Conservation (phyloP, 2,888 invertebrate genomes). For the Drosophila pegasa region DNA sequence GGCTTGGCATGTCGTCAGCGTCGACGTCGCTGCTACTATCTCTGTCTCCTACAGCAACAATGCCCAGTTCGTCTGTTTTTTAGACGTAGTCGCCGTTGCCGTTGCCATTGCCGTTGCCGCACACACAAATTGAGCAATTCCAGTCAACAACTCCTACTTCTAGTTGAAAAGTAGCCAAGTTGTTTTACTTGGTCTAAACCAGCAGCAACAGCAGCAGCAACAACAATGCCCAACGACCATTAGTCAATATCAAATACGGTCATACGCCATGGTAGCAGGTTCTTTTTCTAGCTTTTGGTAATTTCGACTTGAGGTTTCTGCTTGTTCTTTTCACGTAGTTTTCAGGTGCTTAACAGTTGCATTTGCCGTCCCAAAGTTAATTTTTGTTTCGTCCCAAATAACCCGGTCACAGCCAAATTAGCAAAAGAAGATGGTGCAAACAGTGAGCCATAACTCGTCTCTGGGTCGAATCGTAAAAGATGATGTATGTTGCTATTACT, state of each 20-base stretch:
- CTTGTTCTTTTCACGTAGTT: conserved; percentile 19
- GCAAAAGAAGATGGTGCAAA: neutral
- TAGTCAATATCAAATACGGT: conserved; percentile 78
- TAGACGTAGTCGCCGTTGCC: conserved; percentile 20
- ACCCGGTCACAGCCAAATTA: conserved; percentile 1
- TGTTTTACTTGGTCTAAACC: conserved; percentile 62
- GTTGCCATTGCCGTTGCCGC: conserved; percentile 39
- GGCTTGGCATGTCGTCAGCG: conserved; percentile 54
- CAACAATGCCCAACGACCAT: conserved; percentile 53
- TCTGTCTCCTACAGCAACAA: conserved; percentile 15
- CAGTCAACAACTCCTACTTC: conserved; percentile 80
- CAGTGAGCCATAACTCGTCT: neutral
- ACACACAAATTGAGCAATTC: conserved; percentile 81
- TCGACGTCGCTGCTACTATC: conserved; percentile 12
- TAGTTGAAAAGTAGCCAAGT: conserved; percentile 74
- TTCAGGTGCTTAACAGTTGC: conserved; percentile 29
- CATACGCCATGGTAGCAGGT: conserved; percentile 75
- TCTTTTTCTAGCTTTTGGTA: conserved; percentile 70
- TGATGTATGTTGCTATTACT: neutral
- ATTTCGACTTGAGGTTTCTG: conserved; percentile 61
- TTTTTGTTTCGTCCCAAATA: conserved; percentile 9
- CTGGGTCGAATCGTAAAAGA: neutral
- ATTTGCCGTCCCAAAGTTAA: conserved; percentile 7
- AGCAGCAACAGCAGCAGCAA: conserved; percentile 31
- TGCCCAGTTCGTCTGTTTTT: conserved; percentile 49